phyloP scores from a whole-genome alignment of 2,797 vertebrate genomes.

The Potorous gilbertii region DNA sequence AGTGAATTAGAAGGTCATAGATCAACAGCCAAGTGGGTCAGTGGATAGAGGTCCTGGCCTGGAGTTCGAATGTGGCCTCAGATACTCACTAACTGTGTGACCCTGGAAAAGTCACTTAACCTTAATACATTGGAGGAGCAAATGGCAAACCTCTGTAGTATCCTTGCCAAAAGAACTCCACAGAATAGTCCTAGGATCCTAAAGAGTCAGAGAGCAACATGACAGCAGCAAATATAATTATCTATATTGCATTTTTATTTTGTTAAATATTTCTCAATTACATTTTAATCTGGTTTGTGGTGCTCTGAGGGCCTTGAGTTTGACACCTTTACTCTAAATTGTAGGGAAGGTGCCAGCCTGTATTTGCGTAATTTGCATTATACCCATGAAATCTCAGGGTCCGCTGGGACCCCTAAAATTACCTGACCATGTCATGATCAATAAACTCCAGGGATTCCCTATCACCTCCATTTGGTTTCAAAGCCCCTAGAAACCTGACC shows the following conservation, averaged over 20 bases:
- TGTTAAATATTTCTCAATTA: too few relatives aligned
- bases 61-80: neutral
- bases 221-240: neutral
- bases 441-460: too few relatives aligned
- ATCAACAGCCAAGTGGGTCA: neutral
- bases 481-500: too few relatives aligned
- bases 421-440: too few relatives aligned
- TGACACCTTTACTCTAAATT: neutral
- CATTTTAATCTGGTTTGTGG: neutral
- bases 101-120: slow-evolving; percentile 65
- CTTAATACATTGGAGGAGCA: neutral
- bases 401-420: too few relatives aligned
- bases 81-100: slow-evolving; percentile 45
- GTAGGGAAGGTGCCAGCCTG: neutral
- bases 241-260: neutral
- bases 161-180: neutral
- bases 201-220: neutral
- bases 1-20: neutral
- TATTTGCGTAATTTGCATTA: neutral
- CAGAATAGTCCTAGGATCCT: neutral
- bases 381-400: neutral
- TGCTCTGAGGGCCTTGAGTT: neutral
- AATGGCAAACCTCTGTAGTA: neutral
- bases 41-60: neutral
- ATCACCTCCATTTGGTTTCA: too few relatives aligned